Conservation (phyloP, 2,888 invertebrate genomes). For the Sepiola atlantica region DNA sequence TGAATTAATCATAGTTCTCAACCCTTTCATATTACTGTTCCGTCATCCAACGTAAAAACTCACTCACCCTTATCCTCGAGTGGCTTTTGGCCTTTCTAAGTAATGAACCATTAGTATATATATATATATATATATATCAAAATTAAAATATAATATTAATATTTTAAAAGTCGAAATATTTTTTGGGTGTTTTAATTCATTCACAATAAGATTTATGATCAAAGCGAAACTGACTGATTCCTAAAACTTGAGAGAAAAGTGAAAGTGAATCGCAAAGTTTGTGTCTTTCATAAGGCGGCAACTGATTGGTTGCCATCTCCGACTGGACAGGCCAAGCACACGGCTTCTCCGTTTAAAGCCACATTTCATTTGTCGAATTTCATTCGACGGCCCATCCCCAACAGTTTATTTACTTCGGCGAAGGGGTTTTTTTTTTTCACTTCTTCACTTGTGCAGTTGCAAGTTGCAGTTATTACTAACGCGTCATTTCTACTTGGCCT, state of each 20-base stretch:
- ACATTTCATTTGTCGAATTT: background rate
- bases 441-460: background rate
- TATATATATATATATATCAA: no score
- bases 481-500: background rate
- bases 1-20: background rate
- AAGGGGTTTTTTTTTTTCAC: background rate
- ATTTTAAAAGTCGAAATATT: no score
- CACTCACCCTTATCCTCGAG: background rate
- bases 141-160: no score
- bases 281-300: constrained; percentile 40
- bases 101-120: no score
- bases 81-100: background rate
- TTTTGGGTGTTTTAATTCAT: no score
- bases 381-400: background rate
- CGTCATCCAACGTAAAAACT: no score
- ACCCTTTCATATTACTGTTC: background rate
- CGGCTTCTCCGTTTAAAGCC: background rate
- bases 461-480: background rate
- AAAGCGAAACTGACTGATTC: no score
- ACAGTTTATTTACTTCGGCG: no score
- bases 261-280: background rate
- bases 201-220: no score
- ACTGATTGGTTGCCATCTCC: background rate
- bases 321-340: background rate
- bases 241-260: background rate